Evolutionary conservation across 2,888 invertebrate genomes (phyloP), one percentile per base, ranked within the genome.

Genomic region (Ichneumon xanthorius): DNA sequence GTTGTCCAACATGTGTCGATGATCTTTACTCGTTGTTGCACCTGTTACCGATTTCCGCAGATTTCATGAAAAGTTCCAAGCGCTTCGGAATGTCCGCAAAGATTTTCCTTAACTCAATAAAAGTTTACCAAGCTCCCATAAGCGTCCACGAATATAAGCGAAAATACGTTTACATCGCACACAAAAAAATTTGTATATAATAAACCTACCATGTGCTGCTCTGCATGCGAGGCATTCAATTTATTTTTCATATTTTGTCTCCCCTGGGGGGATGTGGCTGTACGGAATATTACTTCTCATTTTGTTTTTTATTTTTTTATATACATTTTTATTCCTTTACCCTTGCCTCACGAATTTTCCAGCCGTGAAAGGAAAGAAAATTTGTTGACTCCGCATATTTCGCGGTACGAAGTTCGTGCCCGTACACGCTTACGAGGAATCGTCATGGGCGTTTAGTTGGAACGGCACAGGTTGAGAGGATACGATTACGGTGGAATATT

Each of bases 361-460:
- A 45, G 45, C 6, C 0, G 50, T 30, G 65, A n/a, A 4, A 19
- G n/a, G 37, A 48, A 82, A 37, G 19, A n/a, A 72, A 68, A 83
- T 50, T 58, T 50, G 73, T 83, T 68, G 73, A 79, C 68, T 48
- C 78, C 72, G 73, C 72, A 37, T 67, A n/a, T 77, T 72, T 78
- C 26, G 67, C 65, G 67, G 48, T 70, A 50, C 50, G 33, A 14
- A 33, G 55, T 70, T 70, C 79, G 61, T 68, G 48, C 68, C n/a
- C 53, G 33, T 67, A 1, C 45, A 4, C 22, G 67, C 78, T 68
- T 70, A 73, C 79, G 73, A 73, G 40, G 83, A 79, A 75, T 83
- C 78, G 68, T 45, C 30, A 63, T 53, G 40, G 55, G 33, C 79
- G 82, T 78, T 82, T 71, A 45, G 79, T 79, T 48, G 61, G 40